Evolutionary conservation across 2,113 vertebrate genomes (phyloP), one percentile per base, ranked within the genome.

Genomic region (Xiphias gladius): DNA sequence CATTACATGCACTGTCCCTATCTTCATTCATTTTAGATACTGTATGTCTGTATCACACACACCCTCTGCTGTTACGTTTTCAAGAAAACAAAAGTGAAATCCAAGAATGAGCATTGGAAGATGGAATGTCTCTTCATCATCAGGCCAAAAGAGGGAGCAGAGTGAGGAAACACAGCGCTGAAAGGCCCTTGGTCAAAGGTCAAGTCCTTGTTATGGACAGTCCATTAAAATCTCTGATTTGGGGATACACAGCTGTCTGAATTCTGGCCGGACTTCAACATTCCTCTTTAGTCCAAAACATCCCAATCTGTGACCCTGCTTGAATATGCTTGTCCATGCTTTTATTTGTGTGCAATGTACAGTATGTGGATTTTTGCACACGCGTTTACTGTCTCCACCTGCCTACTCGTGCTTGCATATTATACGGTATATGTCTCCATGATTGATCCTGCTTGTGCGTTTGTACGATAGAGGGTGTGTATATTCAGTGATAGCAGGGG

Each of bases 191-290:
- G 75, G 75, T 86, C 86, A 86, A 74, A 88, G 83, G 88, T 93
- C 91, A 93, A 89, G 76, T 91, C 85, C 84, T 89, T 93, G 86
- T 91, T 90, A 84, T 76, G 87, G 86, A 78, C 84, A 80, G 80
- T 86, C 74, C 59, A 73, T 89, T 82, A 68, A 83, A 83, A 76
- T 14, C 57, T 82, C 73, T 66, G 75, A 90, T 72, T 87, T 24
- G 4, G 28, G 75, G 67, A 85, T 73, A 84, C 70, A 52, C 80
- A 89, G 78, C 71, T 83, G 78, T 58, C 79, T 58, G 52, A 52
- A 62, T 80, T 85, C 76, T 83, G 86, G 81, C 70, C 17, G 3
- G 55, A 59, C 48, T 83, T 88, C 86, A 85, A 84, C 85, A 86
- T 87, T 87, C 58, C 30, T 8, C 55, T 85, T 39, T 6, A 22